phyloP scores from a whole-genome alignment of 2,113 vertebrate species.

The Psephotus haematonotus region DNA sequence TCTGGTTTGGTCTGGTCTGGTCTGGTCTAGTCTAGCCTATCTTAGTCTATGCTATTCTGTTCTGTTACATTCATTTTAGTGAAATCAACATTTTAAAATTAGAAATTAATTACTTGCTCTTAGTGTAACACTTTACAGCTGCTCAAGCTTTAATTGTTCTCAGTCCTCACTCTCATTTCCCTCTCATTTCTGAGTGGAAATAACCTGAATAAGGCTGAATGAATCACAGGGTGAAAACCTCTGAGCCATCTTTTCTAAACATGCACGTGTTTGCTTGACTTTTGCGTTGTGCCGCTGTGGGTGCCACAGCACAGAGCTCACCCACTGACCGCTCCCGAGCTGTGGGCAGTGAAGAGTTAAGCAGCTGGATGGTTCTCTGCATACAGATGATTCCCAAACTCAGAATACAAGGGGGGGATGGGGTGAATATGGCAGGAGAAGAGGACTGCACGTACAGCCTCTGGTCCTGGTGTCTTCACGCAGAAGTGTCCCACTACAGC shows the following conservation, averaged over 20 bases:
- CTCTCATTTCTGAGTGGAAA: neutral
- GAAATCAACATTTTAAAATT: neutral
- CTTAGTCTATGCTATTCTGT: no score
- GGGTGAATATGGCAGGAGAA: neutral
- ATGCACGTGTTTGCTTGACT: neutral
- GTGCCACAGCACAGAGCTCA: neutral
- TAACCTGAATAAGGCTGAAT: neutral
- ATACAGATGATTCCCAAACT: neutral
- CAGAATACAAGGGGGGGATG: neutral
- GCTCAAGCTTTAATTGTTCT: neutral
- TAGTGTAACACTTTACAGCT: neutral
- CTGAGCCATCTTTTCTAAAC: neutral
- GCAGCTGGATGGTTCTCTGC: neutral
- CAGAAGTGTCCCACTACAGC: neutral
- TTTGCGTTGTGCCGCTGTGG: neutral
- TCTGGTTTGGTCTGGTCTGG: no score
- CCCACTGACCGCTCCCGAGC: no score
- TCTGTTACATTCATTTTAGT: neutral
- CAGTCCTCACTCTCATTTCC: neutral
- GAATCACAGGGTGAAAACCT: neutral
- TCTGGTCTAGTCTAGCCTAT: no score
- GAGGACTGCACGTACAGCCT: rapidly evolving
- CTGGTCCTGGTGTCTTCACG: neutral
- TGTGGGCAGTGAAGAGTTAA: neutral
- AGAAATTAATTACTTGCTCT: neutral